Evolutionary conservation across 2,113 vertebrate species (phyloP).

Genomic region (Saguinus midas): DNA sequence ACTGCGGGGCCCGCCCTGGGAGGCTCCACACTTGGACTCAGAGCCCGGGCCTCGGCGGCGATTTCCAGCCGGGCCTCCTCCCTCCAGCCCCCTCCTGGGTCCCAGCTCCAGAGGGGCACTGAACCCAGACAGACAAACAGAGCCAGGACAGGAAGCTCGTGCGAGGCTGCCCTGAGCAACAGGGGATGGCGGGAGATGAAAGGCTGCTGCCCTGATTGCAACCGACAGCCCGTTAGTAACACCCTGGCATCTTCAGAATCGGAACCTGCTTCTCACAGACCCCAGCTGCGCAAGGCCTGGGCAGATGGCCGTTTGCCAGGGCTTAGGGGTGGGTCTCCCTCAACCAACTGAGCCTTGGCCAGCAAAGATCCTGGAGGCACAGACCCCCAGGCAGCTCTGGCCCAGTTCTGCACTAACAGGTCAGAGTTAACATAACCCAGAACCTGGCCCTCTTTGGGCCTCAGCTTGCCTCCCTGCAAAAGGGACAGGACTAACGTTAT

Average conservation of each 20-base stretch:
- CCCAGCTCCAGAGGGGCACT: neutral
- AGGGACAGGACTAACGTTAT: accelerated
- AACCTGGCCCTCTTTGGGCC: neutral
- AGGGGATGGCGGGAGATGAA: slow-evolving; percentile 74
- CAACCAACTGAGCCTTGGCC: neutral
- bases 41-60: accelerated
- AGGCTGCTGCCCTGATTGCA: slow-evolving; percentile 68
- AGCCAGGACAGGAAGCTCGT: slow-evolving; percentile 39
- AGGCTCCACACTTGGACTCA: slow-evolving; percentile 83
- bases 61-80: neutral
- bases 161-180: slow-evolving; percentile 60
- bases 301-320: neutral
- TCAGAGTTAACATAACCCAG: accelerated
- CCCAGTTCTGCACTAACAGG: accelerated
- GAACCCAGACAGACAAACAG: neutral
- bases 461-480: neutral
- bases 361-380: neutral
- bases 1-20: slow-evolving; percentile 77
- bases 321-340: neutral
- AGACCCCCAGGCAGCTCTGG: neutral
- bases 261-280: slow-evolving; percentile 49
- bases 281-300: slow-evolving; percentile 40
- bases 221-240: slow-evolving; percentile 69
- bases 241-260: slow-evolving; percentile 63
- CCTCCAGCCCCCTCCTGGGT: neutral